Conservation (phyloP, 1,140 invertebrate species). For the Condylostylus longicornis region DNA sequence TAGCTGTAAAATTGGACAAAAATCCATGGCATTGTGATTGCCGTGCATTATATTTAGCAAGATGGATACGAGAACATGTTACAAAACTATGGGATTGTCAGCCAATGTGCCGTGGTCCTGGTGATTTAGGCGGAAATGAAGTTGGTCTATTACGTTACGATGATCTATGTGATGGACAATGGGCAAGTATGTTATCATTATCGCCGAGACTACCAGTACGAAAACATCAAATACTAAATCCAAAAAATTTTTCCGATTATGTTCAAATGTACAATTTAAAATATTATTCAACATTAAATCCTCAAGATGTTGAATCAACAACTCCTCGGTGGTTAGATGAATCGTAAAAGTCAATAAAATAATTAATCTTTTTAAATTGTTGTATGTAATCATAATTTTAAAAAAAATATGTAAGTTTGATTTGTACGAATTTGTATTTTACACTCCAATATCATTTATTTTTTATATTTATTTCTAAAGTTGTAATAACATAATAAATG, state of each 20-base stretch:
- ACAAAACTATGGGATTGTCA: conserved; percentile 57
- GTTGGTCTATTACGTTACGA: conserved; percentile 51
- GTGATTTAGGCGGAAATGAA: conserved; percentile 33
- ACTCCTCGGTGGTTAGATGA: no score
- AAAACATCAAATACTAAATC: conserved; percentile 24
- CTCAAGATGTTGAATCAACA: no score
- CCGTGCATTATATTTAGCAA: conserved; percentile 53
- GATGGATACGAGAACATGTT: conserved; percentile 46
- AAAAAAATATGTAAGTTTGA: no score
- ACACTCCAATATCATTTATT: no score
- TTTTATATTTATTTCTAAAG: no score
- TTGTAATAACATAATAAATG: no score
- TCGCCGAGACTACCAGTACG: conserved; percentile 45
- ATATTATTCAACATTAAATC: no score
- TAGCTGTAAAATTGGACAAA: conserved; percentile 57
- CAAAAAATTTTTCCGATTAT: conserved; percentile 30
- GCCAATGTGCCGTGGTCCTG: conserved; percentile 59
- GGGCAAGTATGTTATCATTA: conserved; percentile 67
- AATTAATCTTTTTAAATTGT: no score
- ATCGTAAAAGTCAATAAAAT: no score
- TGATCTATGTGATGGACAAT: conserved; percentile 65
- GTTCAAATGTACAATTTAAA: no score
- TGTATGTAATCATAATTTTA: no score
- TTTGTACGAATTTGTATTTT: no score
- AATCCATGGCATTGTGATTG: conserved; percentile 84